Conservation (phyloP, 1,140 invertebrate species). For the Steinernema feltiae region DNA sequence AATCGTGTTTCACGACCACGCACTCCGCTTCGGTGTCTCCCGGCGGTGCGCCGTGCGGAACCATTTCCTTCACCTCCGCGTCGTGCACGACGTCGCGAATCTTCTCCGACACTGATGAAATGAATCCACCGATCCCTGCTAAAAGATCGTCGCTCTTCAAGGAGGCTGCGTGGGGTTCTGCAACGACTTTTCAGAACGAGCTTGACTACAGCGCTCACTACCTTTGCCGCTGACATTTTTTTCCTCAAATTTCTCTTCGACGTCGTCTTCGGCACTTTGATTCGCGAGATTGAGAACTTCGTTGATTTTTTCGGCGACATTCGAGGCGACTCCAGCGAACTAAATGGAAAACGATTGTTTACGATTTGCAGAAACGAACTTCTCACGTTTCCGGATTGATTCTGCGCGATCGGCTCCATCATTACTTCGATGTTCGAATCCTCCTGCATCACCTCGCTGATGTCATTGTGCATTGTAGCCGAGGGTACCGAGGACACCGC, state of each 20-base stretch:
- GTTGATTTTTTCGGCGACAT: background rate
- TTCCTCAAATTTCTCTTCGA: background rate
- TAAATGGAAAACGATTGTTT: too few species aligned
- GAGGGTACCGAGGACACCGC: background rate
- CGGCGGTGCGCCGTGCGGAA: background rate
- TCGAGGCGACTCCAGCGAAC: background rate
- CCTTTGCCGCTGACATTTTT: background rate
- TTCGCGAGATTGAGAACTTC: background rate
- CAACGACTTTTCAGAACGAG: background rate
- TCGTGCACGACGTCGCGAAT: background rate
- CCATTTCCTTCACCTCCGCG: background rate
- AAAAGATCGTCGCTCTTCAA: background rate
- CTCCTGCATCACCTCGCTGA: conserved; percentile 10
- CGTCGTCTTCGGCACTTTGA: background rate
- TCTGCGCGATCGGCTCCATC: background rate
- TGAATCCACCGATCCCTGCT: background rate
- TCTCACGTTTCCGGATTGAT: background rate
- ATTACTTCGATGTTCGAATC: background rate
- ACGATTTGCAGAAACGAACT: too few species aligned
- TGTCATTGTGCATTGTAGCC: background rate
- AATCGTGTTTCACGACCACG: background rate
- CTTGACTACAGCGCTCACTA: background rate
- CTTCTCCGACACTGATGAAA: background rate
- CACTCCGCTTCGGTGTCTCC: background rate
- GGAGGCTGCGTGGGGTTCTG: background rate